These are phyloP conservation scores for Forbesichthys agassizii DNA, from an alignment of 2,113 vertebrate genomes.

Conservation along the genomic window DNA sequence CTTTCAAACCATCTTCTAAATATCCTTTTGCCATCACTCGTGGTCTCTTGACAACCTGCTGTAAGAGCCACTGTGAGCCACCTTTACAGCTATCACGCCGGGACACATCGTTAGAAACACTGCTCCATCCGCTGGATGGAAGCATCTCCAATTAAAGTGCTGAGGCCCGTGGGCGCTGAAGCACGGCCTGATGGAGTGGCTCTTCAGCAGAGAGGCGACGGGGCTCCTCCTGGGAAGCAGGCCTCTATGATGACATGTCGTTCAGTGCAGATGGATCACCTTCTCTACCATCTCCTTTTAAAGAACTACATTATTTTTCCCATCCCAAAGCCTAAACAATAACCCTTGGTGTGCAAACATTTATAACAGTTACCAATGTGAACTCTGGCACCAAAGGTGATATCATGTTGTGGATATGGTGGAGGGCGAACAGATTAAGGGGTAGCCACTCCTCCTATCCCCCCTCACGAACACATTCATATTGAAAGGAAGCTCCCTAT, in stretches of 20 bases:
- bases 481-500: conserved; percentile 27
- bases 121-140: conserved; percentile 5
- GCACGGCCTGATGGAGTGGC: conserved; percentile 44
- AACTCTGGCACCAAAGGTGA: conserved; percentile 38
- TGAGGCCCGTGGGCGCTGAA: conserved; percentile 16
- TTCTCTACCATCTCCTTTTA: conserved; percentile 18
- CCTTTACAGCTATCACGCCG: too few relatives aligned
- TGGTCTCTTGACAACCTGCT: too few relatives aligned
- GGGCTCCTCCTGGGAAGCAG: conserved; percentile 15
- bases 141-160: conserved; percentile 6
- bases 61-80: too few relatives aligned
- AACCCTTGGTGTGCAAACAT: conserved; percentile 42
- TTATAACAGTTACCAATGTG: conserved; percentile 34
- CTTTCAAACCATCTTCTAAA: too few relatives aligned
- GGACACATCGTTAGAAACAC: background rate
- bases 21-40: too few relatives aligned
- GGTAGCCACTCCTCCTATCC: conserved; percentile 4
- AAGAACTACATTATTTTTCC: conserved; percentile 35
- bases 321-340: conserved; percentile 26
- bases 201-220: conserved; percentile 21
- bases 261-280: conserved; percentile 43
- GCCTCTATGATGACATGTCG: conserved; percentile 60
- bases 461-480: conserved; percentile 46
- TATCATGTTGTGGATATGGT: conserved; percentile 20
- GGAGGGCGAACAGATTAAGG: conserved; percentile 21